Evolutionary conservation across 2,888 invertebrate species (phyloP).

Genomic region (Conops quadrifasciatus): DNA sequence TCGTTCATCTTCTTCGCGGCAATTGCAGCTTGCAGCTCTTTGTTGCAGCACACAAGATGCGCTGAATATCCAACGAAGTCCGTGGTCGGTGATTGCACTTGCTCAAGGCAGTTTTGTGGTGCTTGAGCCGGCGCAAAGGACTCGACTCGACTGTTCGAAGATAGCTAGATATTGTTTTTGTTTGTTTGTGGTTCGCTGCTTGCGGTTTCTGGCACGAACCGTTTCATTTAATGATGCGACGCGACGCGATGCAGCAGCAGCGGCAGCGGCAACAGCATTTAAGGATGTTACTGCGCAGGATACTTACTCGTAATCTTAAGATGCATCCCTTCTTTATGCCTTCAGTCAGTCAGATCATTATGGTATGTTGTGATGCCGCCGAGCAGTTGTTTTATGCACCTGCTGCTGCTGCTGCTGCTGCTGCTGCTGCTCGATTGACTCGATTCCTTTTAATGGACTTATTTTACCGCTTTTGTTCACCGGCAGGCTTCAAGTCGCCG

Average conservation of each 20-base stretch:
- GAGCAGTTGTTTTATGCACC: slow-evolving; percentile 34
- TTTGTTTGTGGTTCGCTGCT: background rate
- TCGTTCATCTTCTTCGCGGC: slow-evolving; percentile 35
- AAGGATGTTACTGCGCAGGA: slow-evolving; percentile 22
- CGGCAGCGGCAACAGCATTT: too few relatives aligned
- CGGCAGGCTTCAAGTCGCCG: slow-evolving; percentile 5
- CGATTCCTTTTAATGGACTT: slow-evolving; percentile 23
- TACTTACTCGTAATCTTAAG: background rate
- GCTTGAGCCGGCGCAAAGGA: slow-evolving; percentile 20
- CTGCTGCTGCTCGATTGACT: background rate
- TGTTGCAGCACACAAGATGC: background rate
- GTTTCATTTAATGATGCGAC: background rate
- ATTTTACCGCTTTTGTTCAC: background rate
- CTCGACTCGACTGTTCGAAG: background rate
- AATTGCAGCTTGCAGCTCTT: slow-evolving; percentile 45
- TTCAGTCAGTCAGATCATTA: background rate
- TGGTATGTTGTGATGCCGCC: slow-evolving; percentile 17
- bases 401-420: slow-evolving; percentile 5
- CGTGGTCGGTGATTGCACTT: slow-evolving; percentile 28
- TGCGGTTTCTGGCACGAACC: background rate
- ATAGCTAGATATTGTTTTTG: background rate
- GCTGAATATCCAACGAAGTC: background rate
- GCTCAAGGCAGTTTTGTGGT: slow-evolving; percentile 25
- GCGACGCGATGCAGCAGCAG: slow-evolving; percentile 14
- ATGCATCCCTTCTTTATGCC: slow-evolving; percentile 2